Evolutionary conservation across 2,797 vertebrate species (phyloP).

Genomic region (Cossypha polioptera): DNA sequence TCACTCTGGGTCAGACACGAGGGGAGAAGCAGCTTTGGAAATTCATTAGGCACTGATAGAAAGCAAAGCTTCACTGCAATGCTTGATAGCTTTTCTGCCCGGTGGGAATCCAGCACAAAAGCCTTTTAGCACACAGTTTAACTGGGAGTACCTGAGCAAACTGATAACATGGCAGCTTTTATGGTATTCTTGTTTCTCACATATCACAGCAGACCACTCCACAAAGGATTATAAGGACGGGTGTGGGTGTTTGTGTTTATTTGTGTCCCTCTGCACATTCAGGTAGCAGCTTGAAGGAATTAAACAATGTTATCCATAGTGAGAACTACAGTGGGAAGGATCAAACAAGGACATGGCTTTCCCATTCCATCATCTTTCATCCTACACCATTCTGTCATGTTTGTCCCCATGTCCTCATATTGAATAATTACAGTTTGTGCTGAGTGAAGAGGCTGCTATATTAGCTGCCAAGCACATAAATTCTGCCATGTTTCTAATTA

Average conservation of each 20-base stretch:
- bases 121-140: slow-evolving; percentile 31
- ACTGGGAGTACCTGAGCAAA: slow-evolving; percentile 55
- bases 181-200: not conserved
- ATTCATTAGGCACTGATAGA: slow-evolving; percentile 42
- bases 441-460: not conserved
- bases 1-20: not conserved
- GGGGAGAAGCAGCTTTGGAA: slow-evolving; percentile 7
- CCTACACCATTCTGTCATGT: not conserved
- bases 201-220: not conserved
- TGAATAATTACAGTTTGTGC: not conserved
- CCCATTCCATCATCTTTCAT: not conserved
- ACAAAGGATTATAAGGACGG: not conserved
- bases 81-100: slow-evolving; percentile 53
- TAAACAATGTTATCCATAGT: not conserved
- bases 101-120: slow-evolving; percentile 47
- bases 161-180: slow-evolving; percentile 40
- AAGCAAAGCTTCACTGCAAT: slow-evolving; percentile 15
- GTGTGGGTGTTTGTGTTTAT: not conserved
- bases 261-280: not conserved
- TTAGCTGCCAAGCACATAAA: not conserved
- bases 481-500: not conserved
- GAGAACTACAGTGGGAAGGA: not conserved
- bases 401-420: not conserved
- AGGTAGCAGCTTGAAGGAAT: not conserved
- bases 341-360: not conserved